These are phyloP conservation scores for Gonioctena quinquepunctata DNA, from an alignment of 1,140 invertebrate genomes.

Conservation along the genomic window DNA sequence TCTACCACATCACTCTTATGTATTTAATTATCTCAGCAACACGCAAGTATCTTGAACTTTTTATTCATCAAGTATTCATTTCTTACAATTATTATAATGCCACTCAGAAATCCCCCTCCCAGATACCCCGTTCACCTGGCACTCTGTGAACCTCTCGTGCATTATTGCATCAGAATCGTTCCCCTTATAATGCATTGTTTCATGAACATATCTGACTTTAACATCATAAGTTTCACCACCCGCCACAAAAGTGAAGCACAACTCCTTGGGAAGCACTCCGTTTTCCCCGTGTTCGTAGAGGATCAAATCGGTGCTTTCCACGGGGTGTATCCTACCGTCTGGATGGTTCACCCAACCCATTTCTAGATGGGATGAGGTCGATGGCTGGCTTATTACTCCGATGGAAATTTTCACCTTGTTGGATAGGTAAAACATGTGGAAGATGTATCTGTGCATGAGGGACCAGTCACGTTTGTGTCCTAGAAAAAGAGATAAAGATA, in stretches of 20 bases:
- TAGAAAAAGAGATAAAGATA: slow-evolving; percentile 37
- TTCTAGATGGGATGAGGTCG: slow-evolving; percentile 65
- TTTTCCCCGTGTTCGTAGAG: slow-evolving; percentile 70
- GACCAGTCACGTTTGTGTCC: slow-evolving; percentile 72
- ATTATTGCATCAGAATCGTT: slow-evolving; percentile 70
- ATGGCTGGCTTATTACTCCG: slow-evolving; percentile 70
- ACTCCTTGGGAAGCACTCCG: slow-evolving; percentile 64
- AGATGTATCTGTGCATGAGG: slow-evolving; percentile 70
- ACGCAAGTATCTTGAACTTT: no score
- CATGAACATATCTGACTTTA: slow-evolving; percentile 59
- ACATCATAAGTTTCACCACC: slow-evolving; percentile 60
- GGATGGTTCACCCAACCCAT: slow-evolving; percentile 66
- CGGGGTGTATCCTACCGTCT: slow-evolving; percentile 60
- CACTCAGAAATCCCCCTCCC: slow-evolving; percentile 73
- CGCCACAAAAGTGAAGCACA: slow-evolving; percentile 66
- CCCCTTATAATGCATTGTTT: slow-evolving; percentile 66
- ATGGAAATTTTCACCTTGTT: slow-evolving; percentile 65
- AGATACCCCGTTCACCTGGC: slow-evolving; percentile 64
- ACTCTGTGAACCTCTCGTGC: slow-evolving; percentile 68
- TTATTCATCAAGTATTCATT: no score
- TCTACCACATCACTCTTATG: no score
- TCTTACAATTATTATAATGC: slow-evolving; percentile 61
- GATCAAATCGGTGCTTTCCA: slow-evolving; percentile 65
- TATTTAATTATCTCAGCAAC: no score
- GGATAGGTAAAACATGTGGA: slow-evolving; percentile 70